Evolutionary conservation across 2,797 vertebrate species (phyloP), one percentile per base, ranked within the genome.

Genomic region (Sphenopsis melanotis): DNA sequence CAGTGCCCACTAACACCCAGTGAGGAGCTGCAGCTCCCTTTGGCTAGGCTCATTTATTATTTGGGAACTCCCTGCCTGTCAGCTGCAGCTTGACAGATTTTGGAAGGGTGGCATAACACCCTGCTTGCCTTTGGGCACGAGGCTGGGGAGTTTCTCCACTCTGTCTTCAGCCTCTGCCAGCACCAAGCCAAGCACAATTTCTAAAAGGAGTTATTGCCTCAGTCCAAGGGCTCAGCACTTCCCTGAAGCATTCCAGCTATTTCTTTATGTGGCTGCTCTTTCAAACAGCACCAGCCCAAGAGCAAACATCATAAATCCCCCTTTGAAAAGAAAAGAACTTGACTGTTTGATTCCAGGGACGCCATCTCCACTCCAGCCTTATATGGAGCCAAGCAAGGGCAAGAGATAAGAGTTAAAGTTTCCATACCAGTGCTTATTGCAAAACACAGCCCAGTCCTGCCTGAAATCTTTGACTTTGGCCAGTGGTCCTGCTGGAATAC

Each of bases 221-320:
- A 74, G 83, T 65, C 47, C 15, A 20, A 87, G 91, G 46, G 53
- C 75, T 94, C 92, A 83, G 89, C 57, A 14, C 52, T 91, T 88
- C 44, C 47, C 49, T 74, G 42, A 83, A 87, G 65, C 63, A 89
- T 95, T 89, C 75, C 94, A 95, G 79, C 69, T 89, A 80, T 93
- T 95, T 93, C 69, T 89, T 93, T 75, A 78, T 86, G 85, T 15
- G 68, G 70, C 78, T 70, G 41, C 14, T 61, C 69, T 93, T 87
- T 92, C 42, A 61, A 94, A 80, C 30, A 52, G 79, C 69, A 46
- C 77, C 77, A 84, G 93, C n/a, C 3, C 89, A 17, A 89, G 63
- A 83, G 44, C 82, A 89, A 94, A 93, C 85, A 74, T 34, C 32
- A 49, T 88, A 95, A 95, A 92, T 92, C 83, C 53, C 24, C 11